Evolutionary conservation across 2,113 vertebrate genomes (phyloP).

Genomic region (Megalops atlanticus): DNA sequence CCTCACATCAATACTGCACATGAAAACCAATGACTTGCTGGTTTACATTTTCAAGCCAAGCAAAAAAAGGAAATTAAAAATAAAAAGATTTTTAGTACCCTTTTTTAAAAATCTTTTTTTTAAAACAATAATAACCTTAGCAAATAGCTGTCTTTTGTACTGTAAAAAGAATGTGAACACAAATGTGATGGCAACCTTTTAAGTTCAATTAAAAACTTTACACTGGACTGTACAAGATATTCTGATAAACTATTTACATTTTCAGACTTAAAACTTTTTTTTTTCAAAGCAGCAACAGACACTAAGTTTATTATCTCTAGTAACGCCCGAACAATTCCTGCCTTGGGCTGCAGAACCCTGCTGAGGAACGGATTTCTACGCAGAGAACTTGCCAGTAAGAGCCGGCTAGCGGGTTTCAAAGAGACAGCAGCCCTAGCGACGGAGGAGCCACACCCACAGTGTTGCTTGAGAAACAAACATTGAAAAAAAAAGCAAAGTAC

Average conservation of each 20-base stretch:
- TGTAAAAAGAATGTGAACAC: constrained; percentile 92
- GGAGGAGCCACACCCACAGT: constrained; percentile 81
- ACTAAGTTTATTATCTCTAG: constrained; percentile 87
- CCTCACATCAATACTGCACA: constrained; percentile 99
- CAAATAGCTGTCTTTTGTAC: constrained; percentile 84
- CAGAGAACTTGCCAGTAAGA: constrained; percentile 79
- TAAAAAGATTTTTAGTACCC: constrained; percentile 68
- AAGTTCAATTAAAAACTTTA: constrained; percentile 99
- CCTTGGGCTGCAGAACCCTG: constrained; percentile 89
- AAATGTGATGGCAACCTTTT: constrained; percentile 93
- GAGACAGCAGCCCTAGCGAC: constrained; percentile 68
- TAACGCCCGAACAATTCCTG: constrained; percentile 91
- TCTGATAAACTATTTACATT: constrained; percentile 99
- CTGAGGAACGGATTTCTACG: constrained; percentile 81
- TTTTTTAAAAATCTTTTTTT: constrained; percentile 62
- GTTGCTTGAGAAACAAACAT: constrained; percentile 81
- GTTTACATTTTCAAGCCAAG: constrained; percentile 93
- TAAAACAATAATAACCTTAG: constrained; percentile 83
- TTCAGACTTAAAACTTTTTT: constrained; percentile 94
- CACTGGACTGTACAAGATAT: constrained; percentile 99
- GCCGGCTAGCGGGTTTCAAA: constrained; percentile 78
- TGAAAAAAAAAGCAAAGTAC: constrained; percentile 82
- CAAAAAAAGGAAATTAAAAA: constrained; percentile 76
- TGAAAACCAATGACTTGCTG: constrained; percentile 90
- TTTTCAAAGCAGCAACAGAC: constrained; percentile 99